Percentiles rank a stretch among this genome's conserved stretches.
phyloP scores from a whole-genome alignment of 2,888 invertebrate genomes.

The Phaonia tiefii region DNA sequence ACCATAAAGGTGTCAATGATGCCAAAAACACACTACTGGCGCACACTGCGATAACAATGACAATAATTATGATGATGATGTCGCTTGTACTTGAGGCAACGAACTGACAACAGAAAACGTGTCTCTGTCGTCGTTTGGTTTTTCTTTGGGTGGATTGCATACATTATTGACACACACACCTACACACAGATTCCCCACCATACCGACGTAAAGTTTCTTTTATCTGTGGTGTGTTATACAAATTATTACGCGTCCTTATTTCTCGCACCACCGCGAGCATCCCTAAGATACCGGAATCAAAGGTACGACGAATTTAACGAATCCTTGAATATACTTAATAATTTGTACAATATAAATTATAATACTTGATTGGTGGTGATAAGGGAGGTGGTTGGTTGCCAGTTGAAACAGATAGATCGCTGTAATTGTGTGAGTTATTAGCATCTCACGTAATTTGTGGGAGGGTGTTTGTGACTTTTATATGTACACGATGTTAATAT shows the following conservation, averaged over 20 bases:
- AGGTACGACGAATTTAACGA: slow-evolving; percentile 25
- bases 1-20: slow-evolving; percentile 65
- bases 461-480: too few species aligned
- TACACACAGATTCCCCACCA: too few species aligned
- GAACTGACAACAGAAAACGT: slow-evolving; percentile 19
- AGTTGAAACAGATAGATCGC: not conserved
- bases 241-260: slow-evolving; percentile 40
- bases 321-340: slow-evolving; percentile 28
- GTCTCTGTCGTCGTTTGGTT: not conserved
- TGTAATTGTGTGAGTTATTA: too few species aligned
- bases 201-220: slow-evolving; percentile 33
- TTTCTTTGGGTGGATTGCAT: slow-evolving; percentile 13
- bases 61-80: slow-evolving; percentile 61
- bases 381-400: too few species aligned
- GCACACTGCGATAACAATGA: slow-evolving; percentile 40
- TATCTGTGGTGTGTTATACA: slow-evolving; percentile 36
- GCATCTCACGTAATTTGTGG: too few species aligned
- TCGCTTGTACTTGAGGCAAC: slow-evolving; percentile 57
- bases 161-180: slow-evolving; percentile 21
- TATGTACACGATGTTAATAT: too few species aligned
- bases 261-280: not conserved
- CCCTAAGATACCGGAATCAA: not conserved
- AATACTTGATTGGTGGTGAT: slow-evolving; percentile 2
- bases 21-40: slow-evolving; percentile 45
- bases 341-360: slow-evolving; percentile 6